Percentiles rank a stretch among this genome's conserved stretches.
phyloP scores from a whole-genome alignment of 2,888 invertebrate species.

The Nesidiocoris tenuis region DNA sequence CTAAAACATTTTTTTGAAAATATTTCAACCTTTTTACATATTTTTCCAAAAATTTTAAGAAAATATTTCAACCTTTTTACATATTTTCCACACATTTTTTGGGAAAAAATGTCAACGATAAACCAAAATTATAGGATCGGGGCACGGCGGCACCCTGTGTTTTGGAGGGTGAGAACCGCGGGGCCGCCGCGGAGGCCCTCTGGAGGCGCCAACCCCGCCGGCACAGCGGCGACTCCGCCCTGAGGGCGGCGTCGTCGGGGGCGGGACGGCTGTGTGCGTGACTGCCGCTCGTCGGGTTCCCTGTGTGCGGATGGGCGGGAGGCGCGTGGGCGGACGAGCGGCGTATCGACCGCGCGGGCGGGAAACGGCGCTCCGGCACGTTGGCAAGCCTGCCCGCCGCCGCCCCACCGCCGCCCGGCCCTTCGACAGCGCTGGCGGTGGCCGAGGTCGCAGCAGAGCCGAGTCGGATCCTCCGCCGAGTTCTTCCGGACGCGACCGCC shows the following conservation, averaged over 20 bases:
- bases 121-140: too few relatives aligned
- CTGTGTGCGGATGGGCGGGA: slow-evolving; percentile 8
- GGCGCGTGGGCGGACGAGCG: slow-evolving; percentile 1
- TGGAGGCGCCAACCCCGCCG: background rate
- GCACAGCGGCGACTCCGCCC: background rate
- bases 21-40: too few relatives aligned
- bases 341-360: slow-evolving; percentile 22
- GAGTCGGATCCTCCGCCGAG: slow-evolving; percentile 7
- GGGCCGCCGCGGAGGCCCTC: background rate
- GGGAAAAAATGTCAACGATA: too few relatives aligned
- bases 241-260: background rate
- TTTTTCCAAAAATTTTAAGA: too few relatives aligned
- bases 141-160: too few relatives aligned
- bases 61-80: too few relatives aligned
- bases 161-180: background rate
- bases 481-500: background rate
- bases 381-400: slow-evolving; percentile 30
- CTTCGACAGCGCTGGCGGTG: background rate
- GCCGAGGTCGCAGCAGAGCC: slow-evolving; percentile 3
- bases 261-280: background rate
- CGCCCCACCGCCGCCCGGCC: slow-evolving; percentile 4
- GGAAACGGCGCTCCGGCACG: slow-evolving; percentile 22
- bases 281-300: background rate
- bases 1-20: too few relatives aligned
- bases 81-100: too few relatives aligned